A percentile compares a stretch with the other conserved stretches of the same genome.
Conservation (phyloP, 1,140 invertebrate genomes). For the Physella acuta region DNA sequence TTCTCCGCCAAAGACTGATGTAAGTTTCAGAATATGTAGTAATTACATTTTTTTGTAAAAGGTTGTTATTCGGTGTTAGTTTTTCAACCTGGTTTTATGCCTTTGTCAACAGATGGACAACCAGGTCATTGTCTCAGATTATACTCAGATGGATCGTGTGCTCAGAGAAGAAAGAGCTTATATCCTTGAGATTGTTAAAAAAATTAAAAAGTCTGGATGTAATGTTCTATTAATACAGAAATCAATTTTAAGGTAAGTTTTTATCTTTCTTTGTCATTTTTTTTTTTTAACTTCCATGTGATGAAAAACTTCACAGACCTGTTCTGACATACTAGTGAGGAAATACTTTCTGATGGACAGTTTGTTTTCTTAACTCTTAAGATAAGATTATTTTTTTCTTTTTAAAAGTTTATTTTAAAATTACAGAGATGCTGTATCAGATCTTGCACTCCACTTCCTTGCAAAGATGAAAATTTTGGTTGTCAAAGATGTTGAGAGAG, state of each 20-base stretch:
- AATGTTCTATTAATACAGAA: slow-evolving; percentile 98
- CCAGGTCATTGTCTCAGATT: slow-evolving; percentile 94
- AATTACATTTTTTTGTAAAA: neutral
- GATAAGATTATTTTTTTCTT: neutral
- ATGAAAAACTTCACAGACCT: slow-evolving; percentile 17
- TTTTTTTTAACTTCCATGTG: neutral
- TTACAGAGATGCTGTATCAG: slow-evolving; percentile 87
- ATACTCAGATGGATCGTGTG: slow-evolving; percentile 97
- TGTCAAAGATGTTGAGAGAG: slow-evolving; percentile 95
- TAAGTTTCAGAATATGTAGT: too few relatives aligned
- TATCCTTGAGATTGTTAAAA: slow-evolving; percentile 97
- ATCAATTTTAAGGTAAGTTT: slow-evolving; percentile 83
- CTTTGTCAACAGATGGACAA: slow-evolving; percentile 86
- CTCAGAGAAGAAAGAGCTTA: slow-evolving; percentile 97
- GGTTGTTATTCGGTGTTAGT: neutral
- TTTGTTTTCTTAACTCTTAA: too few relatives aligned
- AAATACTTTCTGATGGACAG: too few relatives aligned
- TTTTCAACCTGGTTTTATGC: neutral
- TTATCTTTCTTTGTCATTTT: too few relatives aligned
- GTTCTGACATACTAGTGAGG: too few relatives aligned
- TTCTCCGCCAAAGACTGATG: slow-evolving; percentile 98
- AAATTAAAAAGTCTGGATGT: slow-evolving; percentile 97
- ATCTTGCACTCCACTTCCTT: slow-evolving; percentile 95
- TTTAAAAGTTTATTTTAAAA: neutral
- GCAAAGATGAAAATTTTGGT: slow-evolving; percentile 99